Evolutionary conservation across 2,888 invertebrate species (phyloP), one percentile per base, ranked within the genome.

Genomic region (Ennomos fuscantarius): DNA sequence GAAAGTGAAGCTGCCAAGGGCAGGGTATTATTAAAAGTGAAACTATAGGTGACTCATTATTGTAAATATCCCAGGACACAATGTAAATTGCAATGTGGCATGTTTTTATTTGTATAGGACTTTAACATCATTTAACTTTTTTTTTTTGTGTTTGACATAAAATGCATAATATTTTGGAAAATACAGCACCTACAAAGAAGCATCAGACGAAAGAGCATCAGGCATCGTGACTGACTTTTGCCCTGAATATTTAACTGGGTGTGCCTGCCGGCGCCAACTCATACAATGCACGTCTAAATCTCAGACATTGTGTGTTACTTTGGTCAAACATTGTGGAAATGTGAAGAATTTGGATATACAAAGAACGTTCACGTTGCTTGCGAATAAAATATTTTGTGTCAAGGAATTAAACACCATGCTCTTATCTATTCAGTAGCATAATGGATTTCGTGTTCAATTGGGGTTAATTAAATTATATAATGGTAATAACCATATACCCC

Each of bases 161-260:
- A 24, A 6, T 24, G 24, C 24, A 24, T 3, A 24, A 24, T 24
- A 24, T 39, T 40, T 33, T 44, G 9, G 11, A 32, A 15, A 37
- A 24, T 9, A 70, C 60, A 67, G 64, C 70, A 65, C 68, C 68
- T 78, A 78, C 72, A 56, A 74, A 70, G 74, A 67, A 68, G 68
- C 72, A 79, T 66, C 68, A 78, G 73, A 78, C 69, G 78, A 74
- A 81, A 76, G 76, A 79, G 70, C 71, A 73, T 69, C 68, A 65
- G 69, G 66, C 69, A 69, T 87, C 89, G 89, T 89, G 89, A 87
- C 89, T 89, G 88, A 89, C 89, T 87, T 86, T 87, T 88, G 88
- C 81, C 87, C 87, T 88, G 87, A 86, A 88, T 89, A 88, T 87
- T 87, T 89, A 82, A 87, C 81, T 13, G 70, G 69, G 79, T 79